Evolutionary conservation across 1,140 invertebrate genomes (phyloP).

Genomic region (Ceratina japonica): DNA sequence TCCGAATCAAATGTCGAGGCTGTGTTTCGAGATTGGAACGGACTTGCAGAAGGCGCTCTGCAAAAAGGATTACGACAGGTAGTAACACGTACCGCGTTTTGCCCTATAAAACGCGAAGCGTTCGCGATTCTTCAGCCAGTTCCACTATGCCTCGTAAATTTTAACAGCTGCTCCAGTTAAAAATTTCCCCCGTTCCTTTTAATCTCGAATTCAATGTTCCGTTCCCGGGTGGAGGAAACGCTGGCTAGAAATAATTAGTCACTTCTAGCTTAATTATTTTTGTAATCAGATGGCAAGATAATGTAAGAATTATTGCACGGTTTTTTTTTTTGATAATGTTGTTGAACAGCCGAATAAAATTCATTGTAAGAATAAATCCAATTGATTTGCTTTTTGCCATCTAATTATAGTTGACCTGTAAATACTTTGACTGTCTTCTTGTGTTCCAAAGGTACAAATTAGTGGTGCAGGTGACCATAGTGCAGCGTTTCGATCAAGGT

Average conservation of each 20-base stretch:
- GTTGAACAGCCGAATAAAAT: no score
- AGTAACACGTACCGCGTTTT: slow-evolving; percentile 6
- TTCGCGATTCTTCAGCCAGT: not conserved
- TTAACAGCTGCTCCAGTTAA: slow-evolving; percentile 22
- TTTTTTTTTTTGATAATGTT: not conserved
- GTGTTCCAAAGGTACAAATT: slow-evolving; percentile 58
- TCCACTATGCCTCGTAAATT: slow-evolving; percentile 35
- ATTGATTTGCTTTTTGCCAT: not conserved
- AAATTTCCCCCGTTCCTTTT: slow-evolving; percentile 2
- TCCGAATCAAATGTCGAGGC: slow-evolving; percentile 36
- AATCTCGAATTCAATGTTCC: not conserved
- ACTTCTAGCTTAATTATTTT: no score
- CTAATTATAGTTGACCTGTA: not conserved
- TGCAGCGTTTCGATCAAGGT: slow-evolving; percentile 62
- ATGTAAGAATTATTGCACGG: no score
- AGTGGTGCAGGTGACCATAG: slow-evolving; percentile 59
- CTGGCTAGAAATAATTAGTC: no score
- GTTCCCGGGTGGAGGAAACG: not conserved
- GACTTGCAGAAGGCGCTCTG: slow-evolving; percentile 52
- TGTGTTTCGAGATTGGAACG: slow-evolving; percentile 51
- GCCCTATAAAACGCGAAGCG: not conserved
- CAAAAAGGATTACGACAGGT: slow-evolving; percentile 64
- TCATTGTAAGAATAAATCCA: no score
- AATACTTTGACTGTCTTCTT: not conserved
- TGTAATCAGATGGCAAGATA: no score